phyloP scores from a whole-genome alignment of 37 sponge, comb jelly and placozoan genomes.

The Beroe ovata region DNA sequence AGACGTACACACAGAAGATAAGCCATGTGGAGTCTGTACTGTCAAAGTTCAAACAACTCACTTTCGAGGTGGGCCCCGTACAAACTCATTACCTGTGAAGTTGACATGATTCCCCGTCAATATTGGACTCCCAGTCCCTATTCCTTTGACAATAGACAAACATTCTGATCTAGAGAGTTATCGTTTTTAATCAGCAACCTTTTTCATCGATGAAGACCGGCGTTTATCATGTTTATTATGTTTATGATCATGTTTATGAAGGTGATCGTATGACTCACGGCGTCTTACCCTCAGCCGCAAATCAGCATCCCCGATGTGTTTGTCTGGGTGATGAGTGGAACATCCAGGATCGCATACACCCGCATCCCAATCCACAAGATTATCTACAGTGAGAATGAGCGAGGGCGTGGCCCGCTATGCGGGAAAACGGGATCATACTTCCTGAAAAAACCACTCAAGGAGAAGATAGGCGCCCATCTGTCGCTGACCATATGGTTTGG shows the following conservation, averaged over 20 bases:
- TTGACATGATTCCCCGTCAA: neutral
- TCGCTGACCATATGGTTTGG: constrained; percentile 52
- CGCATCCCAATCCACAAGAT: constrained; percentile 38
- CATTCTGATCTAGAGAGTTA: no score
- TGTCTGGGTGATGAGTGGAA: constrained; percentile 61
- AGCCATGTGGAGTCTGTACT: neutral
- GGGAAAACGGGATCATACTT: constrained; percentile 29
- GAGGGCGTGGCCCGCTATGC: constrained; percentile 4
- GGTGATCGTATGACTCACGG: no score
- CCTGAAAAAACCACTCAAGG: constrained; percentile 49
- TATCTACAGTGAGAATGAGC: constrained; percentile 13
- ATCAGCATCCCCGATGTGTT: constrained; percentile 61
- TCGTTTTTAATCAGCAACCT: no score
- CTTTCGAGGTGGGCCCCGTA: constrained; percentile 61
- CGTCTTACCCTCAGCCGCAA: constrained; percentile 64
- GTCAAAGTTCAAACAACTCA: constrained; percentile 13
- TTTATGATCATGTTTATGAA: no score
- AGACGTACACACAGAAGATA: neutral
- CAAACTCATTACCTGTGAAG: no score
- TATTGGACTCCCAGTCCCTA: no score
- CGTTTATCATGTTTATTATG: no score
- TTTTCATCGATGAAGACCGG: no score
- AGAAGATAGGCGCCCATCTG: constrained; percentile 53
- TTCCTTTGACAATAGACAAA: no score
- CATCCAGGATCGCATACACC: constrained; percentile 40